phyloP scores from a whole-genome alignment of 1,140 invertebrate genomes.

The Asbolus verrucosus region DNA sequence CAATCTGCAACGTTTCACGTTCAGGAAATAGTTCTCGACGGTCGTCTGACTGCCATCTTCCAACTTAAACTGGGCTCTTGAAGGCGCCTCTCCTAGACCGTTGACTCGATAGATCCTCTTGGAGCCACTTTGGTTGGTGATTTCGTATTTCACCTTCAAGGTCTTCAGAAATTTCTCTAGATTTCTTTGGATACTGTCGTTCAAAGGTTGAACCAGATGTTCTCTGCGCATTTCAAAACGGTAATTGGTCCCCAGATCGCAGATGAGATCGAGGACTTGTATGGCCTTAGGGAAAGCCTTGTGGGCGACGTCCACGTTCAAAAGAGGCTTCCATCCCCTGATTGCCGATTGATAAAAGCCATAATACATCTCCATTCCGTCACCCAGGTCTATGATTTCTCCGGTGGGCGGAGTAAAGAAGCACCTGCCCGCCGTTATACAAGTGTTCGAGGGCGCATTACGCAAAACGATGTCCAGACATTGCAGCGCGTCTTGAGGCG shows the following conservation, averaged over 20 bases:
- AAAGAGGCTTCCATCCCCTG: conserved; percentile 76
- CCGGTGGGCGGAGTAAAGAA: conserved; percentile 62
- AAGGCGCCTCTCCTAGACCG: conserved; percentile 63
- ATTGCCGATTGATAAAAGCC: conserved; percentile 82
- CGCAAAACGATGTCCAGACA: conserved; percentile 87
- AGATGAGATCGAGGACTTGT: conserved; percentile 62
- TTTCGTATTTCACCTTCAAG: conserved; percentile 65
- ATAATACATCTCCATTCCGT: conserved; percentile 77
- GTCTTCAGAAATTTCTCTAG: conserved; percentile 52
- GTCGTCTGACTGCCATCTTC: conserved; percentile 63
- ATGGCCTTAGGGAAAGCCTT: conserved; percentile 68
- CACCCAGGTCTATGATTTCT: conserved; percentile 51
- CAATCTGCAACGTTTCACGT: conserved; percentile 66
- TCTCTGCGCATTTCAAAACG: background rate
- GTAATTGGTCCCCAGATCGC: conserved; percentile 56
- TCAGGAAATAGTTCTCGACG: conserved; percentile 70
- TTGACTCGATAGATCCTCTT: conserved; percentile 69
- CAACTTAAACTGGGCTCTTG: conserved; percentile 63
- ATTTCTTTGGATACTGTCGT: background rate
- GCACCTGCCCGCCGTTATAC: conserved; percentile 65
- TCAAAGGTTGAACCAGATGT: conserved; percentile 3
- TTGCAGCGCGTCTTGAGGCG: conserved; percentile 77
- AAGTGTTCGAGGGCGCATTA: conserved; percentile 67
- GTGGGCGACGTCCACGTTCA: conserved; percentile 81
- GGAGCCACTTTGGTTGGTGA: conserved; percentile 64